phyloP scores from a whole-genome alignment of 1,140 invertebrate species.

The Planococcus citri region DNA sequence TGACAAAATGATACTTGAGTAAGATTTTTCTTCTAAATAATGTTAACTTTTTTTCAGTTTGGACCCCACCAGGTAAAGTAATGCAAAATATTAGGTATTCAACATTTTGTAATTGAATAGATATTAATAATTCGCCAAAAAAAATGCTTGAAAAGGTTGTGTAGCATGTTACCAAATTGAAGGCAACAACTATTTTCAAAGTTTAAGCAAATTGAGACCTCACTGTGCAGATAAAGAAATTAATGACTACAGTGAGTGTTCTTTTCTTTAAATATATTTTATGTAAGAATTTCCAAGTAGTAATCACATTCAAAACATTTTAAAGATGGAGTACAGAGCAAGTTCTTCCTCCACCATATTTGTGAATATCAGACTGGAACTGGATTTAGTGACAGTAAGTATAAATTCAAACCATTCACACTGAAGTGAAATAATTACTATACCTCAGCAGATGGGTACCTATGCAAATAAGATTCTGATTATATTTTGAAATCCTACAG shows the following conservation, averaged over 20 bases:
- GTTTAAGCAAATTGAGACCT: not conserved
- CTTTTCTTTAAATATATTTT: too few relatives aligned
- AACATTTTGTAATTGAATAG: too few relatives aligned
- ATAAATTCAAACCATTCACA: too few relatives aligned
- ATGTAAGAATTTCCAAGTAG: too few relatives aligned
- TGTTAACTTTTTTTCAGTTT: not conserved
- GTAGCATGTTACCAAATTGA: not conserved
- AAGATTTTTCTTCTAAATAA: too few relatives aligned
- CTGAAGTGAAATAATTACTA: too few relatives aligned
- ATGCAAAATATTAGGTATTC: not conserved
- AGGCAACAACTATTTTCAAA: not conserved
- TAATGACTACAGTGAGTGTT: not conserved
- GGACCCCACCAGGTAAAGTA: not conserved
- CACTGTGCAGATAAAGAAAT: not conserved
- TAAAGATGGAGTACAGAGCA: not conserved
- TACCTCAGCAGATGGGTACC: too few relatives aligned
- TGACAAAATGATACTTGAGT: too few relatives aligned
- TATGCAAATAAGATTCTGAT: too few relatives aligned
- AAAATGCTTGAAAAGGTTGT: not conserved
- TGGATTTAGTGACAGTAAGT: not conserved
- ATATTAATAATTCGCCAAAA: not conserved
- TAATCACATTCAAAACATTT: not conserved
- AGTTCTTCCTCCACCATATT: not conserved
- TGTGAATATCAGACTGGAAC: not conserved
- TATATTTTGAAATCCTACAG: too few relatives aligned